Evolutionary conservation across 2,888 invertebrate species (phyloP).

Genomic region (Sialis lutaria): DNA sequence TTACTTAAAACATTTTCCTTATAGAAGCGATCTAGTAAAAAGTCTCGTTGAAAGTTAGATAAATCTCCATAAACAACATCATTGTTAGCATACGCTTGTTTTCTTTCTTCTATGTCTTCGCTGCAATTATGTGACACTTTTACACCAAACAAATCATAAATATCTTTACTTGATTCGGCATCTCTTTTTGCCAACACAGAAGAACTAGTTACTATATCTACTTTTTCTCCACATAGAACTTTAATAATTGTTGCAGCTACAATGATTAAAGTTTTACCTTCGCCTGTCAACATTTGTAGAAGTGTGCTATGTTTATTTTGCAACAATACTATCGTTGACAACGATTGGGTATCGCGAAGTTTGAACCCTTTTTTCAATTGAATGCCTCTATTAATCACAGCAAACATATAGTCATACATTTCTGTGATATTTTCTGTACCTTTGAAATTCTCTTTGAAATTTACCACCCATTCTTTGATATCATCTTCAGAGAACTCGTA

Average conservation of each 20-base stretch:
- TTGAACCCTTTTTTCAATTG: conserved; percentile 9
- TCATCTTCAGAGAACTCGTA: background rate
- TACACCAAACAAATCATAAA: conserved; percentile 16
- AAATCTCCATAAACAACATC: conserved; percentile 20
- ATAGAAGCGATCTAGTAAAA: conserved; percentile 18
- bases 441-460: too few species aligned
- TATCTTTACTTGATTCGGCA: conserved; percentile 10
- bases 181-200: conserved; percentile 18
- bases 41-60: conserved; percentile 18
- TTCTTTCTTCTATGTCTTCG: conserved; percentile 12
- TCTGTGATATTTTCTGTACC: background rate
- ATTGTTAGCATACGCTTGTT: conserved; percentile 12
- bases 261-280: conserved; percentile 22
- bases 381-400: conserved; percentile 10
- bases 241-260: conserved; percentile 16
- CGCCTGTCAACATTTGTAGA: conserved; percentile 21
- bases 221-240: conserved; percentile 14
- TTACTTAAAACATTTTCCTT: conserved; percentile 16
- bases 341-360: conserved; percentile 14
- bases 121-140: conserved; percentile 16
- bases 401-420: background rate
- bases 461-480: conserved; percentile 4
- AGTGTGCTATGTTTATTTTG: conserved; percentile 11
- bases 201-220: conserved; percentile 20
- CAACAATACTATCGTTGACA: conserved; percentile 14